Evolutionary conservation across 2,888 invertebrate genomes (phyloP), one percentile per base, ranked within the genome.

Genomic region (Ophioninae sp.): DNA sequence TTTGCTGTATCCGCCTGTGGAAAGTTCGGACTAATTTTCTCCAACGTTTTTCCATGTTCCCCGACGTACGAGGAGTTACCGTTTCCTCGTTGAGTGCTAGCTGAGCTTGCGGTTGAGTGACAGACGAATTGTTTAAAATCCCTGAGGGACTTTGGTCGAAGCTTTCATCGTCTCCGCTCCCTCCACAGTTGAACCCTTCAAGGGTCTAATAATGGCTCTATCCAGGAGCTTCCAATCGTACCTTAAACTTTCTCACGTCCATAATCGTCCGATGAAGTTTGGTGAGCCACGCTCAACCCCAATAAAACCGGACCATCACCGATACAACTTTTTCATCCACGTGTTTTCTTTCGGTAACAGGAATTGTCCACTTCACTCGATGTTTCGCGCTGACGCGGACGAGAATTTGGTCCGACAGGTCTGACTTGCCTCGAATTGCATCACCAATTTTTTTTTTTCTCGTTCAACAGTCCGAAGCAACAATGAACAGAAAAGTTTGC

Each of bases 61-160:
- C 7, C 41, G 59, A 30, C 44, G 59, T 61, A 44, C 13, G 8
- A 59, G 41, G 44, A 68, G 41, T 44, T n/a, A 30, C 59, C 61
- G 10, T 57, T 68, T 59, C 30, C 20, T 56, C 65, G 73, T 44
- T 44, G 65, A 77, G 75, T 57, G 44, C 56, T 65, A 61, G 59
- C 61, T 44, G 68, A 65, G 77, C 59, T 72, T 72, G 81, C 20
- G 72, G 81, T 72, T 61, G 72, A 67, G 73, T 64, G 67, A 77
- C 62, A 57, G 77, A 72, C 77, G 81, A 81, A 81, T 77, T 81
- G 81, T 81, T 81, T 68, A 77, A 81, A 81, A 77, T 68, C 59
- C 77, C 81, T 67, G 59, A 50, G 77, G 77, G 81, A 67, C 37
- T 77, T 68, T 73, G 72, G 67, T 67, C 68, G 76, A 68, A 73